Base-by-base conservation (phyloP, 2,113 vertebrate genomes). In the Eurystomus gularis region DNA sequence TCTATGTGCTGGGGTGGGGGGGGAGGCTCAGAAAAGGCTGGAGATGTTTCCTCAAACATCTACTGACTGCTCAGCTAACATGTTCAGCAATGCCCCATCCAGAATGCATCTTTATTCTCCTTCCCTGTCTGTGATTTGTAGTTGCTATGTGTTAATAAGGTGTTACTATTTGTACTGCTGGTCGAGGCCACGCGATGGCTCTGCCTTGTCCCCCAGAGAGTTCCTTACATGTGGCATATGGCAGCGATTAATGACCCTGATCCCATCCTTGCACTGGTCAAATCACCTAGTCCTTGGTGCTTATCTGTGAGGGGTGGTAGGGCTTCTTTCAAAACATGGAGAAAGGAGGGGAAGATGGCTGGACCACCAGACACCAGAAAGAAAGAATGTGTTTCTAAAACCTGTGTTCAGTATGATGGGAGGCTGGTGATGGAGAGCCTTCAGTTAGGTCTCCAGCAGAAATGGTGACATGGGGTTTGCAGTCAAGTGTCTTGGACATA, bases 381-480 rank as follows among this genome's bases (percentile, higher is more conserved):
- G 3, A 75, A 9, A 90, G 29, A 48, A 14, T 31, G 16, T 31
- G 4, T 60, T 90, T 69, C 24, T 72, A 65, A 92, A 93, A 54
- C 21, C 19, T 73, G 25, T 17, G 4, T 28, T 82, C 61, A 39
- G 10, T 65, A 4, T n/a, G 26, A 6, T 13, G 12, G 35, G 33
- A 18, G 11, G 10, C 28, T 92, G 78, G 35, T 60, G 65, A 37
- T 24, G n/a, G 51, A 31, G 10, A 87, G 29, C 48, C n/a, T 71
- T 54, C 1, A 9, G 4, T 66, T 35, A 39, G 2, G 11, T 44
- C 3, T 7, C 40, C 49, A 75, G n/a, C 46, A 88, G 44, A 80
- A 72, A 21, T 0, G 4, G 11, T 48, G 49, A 6, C 1, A 0
- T 17, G 33, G 7, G 52, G 26, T 25, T 92, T 3, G 4, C 71